Conservation (phyloP, 2,888 invertebrate genomes). For the Didymodactylos carnosus region DNA sequence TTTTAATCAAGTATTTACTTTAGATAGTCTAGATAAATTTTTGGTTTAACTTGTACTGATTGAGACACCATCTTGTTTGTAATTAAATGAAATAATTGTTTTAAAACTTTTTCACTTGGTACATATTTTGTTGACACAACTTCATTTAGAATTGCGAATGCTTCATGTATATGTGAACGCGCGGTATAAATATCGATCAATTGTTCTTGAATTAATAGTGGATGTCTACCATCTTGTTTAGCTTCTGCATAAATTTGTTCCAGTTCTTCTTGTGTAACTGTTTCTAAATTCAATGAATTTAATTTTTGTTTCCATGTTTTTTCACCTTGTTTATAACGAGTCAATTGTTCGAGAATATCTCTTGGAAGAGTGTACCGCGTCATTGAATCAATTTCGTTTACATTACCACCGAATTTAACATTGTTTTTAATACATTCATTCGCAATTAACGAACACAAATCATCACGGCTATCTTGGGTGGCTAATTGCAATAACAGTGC, state of each 20-base stretch:
- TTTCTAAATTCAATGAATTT: background rate
- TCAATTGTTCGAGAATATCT: background rate
- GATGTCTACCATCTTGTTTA: background rate
- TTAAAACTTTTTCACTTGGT: too few relatives aligned
- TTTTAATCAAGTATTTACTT: too few relatives aligned
- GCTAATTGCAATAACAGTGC: background rate
- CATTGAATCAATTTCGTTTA: background rate
- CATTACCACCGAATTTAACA: background rate
- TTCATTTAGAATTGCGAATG: background rate
- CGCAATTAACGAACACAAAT: background rate
- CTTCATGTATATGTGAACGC: background rate
- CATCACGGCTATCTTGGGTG: background rate
- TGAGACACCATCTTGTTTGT: too few relatives aligned
- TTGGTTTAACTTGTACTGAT: too few relatives aligned
- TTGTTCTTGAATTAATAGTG: background rate
- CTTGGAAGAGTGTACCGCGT: background rate
- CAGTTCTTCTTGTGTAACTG: background rate
- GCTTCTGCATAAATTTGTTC: background rate
- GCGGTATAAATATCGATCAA: background rate
- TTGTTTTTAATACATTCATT: background rate
- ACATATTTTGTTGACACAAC: background rate
- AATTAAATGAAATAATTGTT: too few relatives aligned
- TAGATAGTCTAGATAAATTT: too few relatives aligned
- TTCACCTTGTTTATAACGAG: background rate
- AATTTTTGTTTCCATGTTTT: background rate